Evolutionary conservation across 2,797 vertebrate genomes (phyloP).

Genomic region (Myoxocephalus aenaeus): DNA sequence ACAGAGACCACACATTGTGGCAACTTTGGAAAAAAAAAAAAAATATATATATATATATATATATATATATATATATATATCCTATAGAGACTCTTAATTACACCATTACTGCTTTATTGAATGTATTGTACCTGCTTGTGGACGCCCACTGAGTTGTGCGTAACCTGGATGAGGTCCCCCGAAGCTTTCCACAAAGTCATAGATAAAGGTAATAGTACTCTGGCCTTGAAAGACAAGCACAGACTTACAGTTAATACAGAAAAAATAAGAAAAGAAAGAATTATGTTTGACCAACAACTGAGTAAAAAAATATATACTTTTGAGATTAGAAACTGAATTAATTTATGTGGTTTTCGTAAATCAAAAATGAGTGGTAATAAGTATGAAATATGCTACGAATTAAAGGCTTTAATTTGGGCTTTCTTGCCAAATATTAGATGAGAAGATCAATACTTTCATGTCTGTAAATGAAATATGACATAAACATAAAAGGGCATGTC

Average conservation of each 20-base stretch:
- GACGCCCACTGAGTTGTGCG: conserved; percentile 74
- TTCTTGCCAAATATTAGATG: background rate
- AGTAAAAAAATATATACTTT: background rate
- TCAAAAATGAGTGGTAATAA: background rate
- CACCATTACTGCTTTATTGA: background rate
- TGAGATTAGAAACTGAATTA: background rate
- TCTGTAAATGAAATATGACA: background rate
- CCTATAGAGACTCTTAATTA: background rate
- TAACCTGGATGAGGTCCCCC: conserved; percentile 82
- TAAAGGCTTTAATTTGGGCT: no score
- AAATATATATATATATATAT: no score
- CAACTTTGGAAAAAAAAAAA: no score
- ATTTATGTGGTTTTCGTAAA: background rate
- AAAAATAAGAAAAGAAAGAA: background rate
- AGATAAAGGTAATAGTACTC: conserved; percentile 81
- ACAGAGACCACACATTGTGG: background rate
- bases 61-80: no score
- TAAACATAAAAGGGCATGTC: background rate
- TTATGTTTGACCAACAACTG: background rate
- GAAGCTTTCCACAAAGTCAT: conserved; percentile 82
- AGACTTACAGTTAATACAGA: conserved; percentile 15
- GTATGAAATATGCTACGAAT: background rate
- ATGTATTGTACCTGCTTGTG: conserved; percentile 75
- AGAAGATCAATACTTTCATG: background rate
- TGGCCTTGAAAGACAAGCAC: conserved; percentile 75